A percentile compares a stretch with the other conserved stretches of the same genome.
Evolutionary conservation across 2,888 invertebrate species (phyloP).

Genomic region (Pardosa pseudoannulata): DNA sequence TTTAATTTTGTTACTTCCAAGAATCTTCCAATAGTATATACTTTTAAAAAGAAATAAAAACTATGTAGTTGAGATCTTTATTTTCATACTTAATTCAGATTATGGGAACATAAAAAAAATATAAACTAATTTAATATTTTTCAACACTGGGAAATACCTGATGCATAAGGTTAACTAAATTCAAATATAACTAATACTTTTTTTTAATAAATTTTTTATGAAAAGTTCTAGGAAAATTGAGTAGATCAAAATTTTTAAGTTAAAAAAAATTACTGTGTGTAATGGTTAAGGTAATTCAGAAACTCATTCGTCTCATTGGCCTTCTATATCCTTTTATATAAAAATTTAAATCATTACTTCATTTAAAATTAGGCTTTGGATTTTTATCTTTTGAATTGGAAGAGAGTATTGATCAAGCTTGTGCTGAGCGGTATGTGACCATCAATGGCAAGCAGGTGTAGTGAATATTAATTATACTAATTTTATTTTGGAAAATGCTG

Average conservation of each 20-base stretch:
- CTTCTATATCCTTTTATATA: neutral
- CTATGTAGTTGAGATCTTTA: too few relatives aligned
- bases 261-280: neutral
- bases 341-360: slow-evolving; percentile 34
- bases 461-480: slow-evolving; percentile 55
- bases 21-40: too few relatives aligned
- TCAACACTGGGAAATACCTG: neutral
- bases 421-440: slow-evolving; percentile 94
- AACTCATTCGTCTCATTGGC: neutral
- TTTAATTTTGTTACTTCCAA: too few relatives aligned
- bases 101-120: too few relatives aligned
- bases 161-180: slow-evolving; percentile 3
- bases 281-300: slow-evolving; percentile 12
- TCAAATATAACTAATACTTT: too few relatives aligned
- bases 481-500: neutral
- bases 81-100: too few relatives aligned
- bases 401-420: slow-evolving; percentile 93
- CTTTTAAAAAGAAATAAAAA: too few relatives aligned
- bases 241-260: too few relatives aligned
- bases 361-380: slow-evolving; percentile 85
- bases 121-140: too few relatives aligned
- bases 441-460: slow-evolving; percentile 94
- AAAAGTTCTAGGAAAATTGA: too few relatives aligned
- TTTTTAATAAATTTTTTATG: too few relatives aligned
- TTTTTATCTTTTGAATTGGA: slow-evolving; percentile 96